These are phyloP conservation scores for Sander vitreus DNA, from an alignment of 2,113 vertebrate species.

Conservation along the genomic window DNA sequence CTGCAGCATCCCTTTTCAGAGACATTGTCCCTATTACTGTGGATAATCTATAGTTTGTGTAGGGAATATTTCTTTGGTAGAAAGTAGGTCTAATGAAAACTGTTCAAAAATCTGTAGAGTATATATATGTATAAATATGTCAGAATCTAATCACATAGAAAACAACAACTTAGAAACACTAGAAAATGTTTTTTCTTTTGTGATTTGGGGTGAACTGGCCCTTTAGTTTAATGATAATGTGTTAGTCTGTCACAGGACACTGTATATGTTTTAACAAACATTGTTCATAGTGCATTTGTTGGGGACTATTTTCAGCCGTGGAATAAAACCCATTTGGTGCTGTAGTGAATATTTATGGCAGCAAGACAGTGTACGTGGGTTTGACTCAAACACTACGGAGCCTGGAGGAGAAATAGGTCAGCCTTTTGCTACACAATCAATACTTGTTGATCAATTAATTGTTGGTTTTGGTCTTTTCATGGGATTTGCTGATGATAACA, in stretches of 20 bases:
- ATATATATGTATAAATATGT: constrained; percentile 4
- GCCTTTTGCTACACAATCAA: background rate
- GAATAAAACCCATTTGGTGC: background rate
- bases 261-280: background rate
- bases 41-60: background rate
- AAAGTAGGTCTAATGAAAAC: background rate
- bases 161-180: too few species aligned
- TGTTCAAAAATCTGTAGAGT: background rate
- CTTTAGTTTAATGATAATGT: too few species aligned
- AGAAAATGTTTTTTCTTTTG: too few species aligned
- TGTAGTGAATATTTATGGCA: background rate
- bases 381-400: background rate
- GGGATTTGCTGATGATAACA: background rate
- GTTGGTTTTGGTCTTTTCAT: background rate
- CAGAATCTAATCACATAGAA: background rate
- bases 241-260: background rate
- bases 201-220: too few species aligned
- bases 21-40: background rate
- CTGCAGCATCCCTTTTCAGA: background rate
- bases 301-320: background rate
- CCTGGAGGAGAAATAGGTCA: background rate
- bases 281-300: background rate
- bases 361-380: background rate
- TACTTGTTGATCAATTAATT: background rate
- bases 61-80: background rate